Base-by-base conservation (phyloP, 92 coral and sea anemone species). In the Virgularia gustaviana region DNA sequence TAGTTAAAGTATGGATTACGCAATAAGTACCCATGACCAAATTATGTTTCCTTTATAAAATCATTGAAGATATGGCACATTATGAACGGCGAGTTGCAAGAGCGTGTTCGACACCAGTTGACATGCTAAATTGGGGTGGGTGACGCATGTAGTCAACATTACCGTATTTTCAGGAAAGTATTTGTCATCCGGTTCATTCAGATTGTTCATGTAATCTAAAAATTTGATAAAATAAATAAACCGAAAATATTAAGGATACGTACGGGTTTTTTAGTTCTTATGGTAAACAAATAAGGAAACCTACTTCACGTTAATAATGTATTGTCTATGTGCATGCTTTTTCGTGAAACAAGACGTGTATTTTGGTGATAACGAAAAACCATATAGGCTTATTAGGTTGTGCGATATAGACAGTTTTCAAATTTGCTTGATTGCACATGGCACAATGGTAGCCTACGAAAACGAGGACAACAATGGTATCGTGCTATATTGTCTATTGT, bases 151-250 rank as follows among this genome's bases (percentile, higher is more conserved):
- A n/a, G n/a, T n/a, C 27, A 51, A 28, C 2, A 2, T 1, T 56
- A 56, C 63, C 63, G 28, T 7, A 3, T 23, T 20, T 56, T 56
- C 23, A 56, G 8, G 5, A 4, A 38, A 56, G 36, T 56, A 56
- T 56, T 56, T 12, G 16, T 28, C 34, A 12, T 56, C 63, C 10
- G 63, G 63, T 31, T 57, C 63, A 28, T 57, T 41, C 4, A 57
- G 37, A 23, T 57, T 57, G 63, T 57, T 57, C 7, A 57, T 7
- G 34, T 25, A 57, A 2, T 10, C 63, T 57, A 57, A 57, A 27
- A 57, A 25, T 5, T 27, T 30, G 10, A 27, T 27, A 4, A 56
- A 56, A 56, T 22, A 22, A n/a, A 16, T 8, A 54, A 3, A 31
- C 3, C 27, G 15, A 23, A 35, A 6, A 3, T 23, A 8, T 54